phyloP scores from a whole-genome alignment of 2,888 invertebrate genomes.

The Drosophila subsilvestris region DNA sequence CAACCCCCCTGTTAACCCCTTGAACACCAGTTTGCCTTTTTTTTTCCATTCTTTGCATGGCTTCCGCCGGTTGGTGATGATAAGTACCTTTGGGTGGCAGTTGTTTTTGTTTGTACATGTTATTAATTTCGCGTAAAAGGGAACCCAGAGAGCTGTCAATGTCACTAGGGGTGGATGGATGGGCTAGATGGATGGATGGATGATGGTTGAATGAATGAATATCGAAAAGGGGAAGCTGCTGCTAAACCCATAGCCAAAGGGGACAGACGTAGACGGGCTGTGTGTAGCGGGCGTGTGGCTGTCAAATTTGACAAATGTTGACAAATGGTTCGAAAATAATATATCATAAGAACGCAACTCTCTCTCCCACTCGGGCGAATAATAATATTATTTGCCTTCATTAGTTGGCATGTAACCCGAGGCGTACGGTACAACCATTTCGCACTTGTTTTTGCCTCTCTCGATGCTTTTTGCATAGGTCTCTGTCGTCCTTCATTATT shows the following conservation, averaged over 20 bases:
- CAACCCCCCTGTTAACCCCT: constrained; percentile 15
- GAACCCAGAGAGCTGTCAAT: constrained; percentile 64
- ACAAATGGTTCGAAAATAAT: constrained; percentile 79
- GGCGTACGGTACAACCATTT: constrained; percentile 50
- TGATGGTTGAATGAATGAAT: constrained; percentile 28
- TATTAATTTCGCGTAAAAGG: constrained; percentile 77
- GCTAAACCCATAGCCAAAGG: constrained; percentile 51
- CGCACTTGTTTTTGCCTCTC: constrained; percentile 33
- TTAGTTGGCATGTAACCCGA: constrained; percentile 70
- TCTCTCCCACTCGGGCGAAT: constrained; percentile 27
- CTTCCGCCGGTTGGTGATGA: constrained; percentile 40
- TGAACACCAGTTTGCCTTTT: constrained; percentile 11
- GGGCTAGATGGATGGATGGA: constrained; percentile 31
- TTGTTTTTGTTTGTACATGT: constrained; percentile 74
- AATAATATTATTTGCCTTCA: constrained; percentile 80
- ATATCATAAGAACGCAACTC: constrained; percentile 45
- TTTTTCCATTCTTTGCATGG: constrained; percentile 26
- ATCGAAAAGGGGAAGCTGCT: constrained; percentile 5
- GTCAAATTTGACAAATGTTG: constrained; percentile 83
- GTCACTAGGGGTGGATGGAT: constrained; percentile 42
- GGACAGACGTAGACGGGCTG: constrained; percentile 22
- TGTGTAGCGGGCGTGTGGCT: constrained; percentile 59
- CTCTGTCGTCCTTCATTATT: constrained; percentile 29
- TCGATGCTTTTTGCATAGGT: constrained; percentile 26
- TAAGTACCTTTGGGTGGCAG: constrained; percentile 60